Conservation (phyloP, 1,140 invertebrate genomes). For the Neotoxoptera formosana region DNA sequence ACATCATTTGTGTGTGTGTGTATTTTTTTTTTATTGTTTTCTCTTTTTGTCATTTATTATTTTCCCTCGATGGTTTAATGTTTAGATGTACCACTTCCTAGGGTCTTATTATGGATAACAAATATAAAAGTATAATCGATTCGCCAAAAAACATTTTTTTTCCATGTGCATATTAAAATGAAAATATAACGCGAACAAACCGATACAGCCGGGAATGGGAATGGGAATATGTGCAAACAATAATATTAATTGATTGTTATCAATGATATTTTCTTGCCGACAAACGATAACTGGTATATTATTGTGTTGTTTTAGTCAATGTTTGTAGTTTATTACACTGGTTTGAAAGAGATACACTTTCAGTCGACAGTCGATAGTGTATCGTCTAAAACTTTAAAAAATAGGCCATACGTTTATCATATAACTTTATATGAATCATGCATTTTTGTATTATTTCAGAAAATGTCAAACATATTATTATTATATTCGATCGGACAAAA, state of each 20-base stretch:
- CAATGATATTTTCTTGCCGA: background rate
- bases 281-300: background rate
- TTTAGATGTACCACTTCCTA: background rate
- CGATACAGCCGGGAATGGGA: background rate
- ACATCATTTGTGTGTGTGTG: background rate
- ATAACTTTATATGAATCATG: background rate
- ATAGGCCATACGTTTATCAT: background rate
- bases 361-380: no score
- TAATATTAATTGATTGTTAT: background rate
- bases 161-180: background rate
- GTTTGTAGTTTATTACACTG: background rate
- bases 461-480: background rate
- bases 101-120: background rate
- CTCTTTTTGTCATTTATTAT: background rate
- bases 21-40: background rate
- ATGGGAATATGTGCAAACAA: background rate
- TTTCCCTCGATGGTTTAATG: slow-evolving; percentile 9
- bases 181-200: background rate
- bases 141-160: background rate
- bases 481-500: background rate
- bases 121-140: background rate
- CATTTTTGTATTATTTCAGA: background rate
- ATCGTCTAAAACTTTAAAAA: background rate
- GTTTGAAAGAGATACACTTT: background rate
- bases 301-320: background rate